Evolutionary conservation across 2,888 invertebrate species (phyloP), one percentile per base, ranked within the genome.

Genomic region (Priapulus caudatus): DNA sequence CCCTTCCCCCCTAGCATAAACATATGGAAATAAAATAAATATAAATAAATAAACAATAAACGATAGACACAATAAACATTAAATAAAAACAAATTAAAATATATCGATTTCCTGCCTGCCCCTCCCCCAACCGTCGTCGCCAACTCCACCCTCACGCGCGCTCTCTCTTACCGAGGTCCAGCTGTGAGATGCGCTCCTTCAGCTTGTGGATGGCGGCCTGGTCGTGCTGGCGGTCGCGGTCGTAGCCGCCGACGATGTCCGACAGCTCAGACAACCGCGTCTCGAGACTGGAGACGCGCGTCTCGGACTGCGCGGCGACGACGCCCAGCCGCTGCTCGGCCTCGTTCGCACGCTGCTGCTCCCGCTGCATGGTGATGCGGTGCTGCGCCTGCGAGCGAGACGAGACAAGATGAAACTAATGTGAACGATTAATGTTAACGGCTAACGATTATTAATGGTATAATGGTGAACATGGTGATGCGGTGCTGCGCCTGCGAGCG

Each of bases 201-300:
- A 84, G 65, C 68, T 79, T 79, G 56, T 81, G 79, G 62, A 88
- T 86, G 16, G 79, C 77, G 51, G 77, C 77, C 66, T 83, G 82
- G 71, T 89, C 87, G 54, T 79, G 77, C 50, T 82, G 78, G 2
- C 84, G 72, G 4, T 81, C 68, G 52, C 82, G 73, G 65, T 88
- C 86, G 63, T 86, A 86, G 55, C 78, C 79, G 0, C 86, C 87
- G 2, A 88, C 80, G 0, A 82, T 82, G 52, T 80, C 79, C 0
- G 86, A 86, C 22, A 89, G 70, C 64, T 89, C 87, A 0, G 86
- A 83, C 18, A 88, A 69, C 57, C 81, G 78, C 2, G 79, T 77
- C 69, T 89, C 88, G 49, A 89, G 74, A 48, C 80, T 76, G 0
- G 82, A 81, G 1, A 87, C 86, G 54, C 86, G 74, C 52, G 83